Percentiles rank a stretch among this genome's conserved stretches.
These are phyloP conservation scores for Nothoprocta perdicaria DNA, from an alignment of 2,113 vertebrate genomes.

Conservation along the genomic window DNA sequence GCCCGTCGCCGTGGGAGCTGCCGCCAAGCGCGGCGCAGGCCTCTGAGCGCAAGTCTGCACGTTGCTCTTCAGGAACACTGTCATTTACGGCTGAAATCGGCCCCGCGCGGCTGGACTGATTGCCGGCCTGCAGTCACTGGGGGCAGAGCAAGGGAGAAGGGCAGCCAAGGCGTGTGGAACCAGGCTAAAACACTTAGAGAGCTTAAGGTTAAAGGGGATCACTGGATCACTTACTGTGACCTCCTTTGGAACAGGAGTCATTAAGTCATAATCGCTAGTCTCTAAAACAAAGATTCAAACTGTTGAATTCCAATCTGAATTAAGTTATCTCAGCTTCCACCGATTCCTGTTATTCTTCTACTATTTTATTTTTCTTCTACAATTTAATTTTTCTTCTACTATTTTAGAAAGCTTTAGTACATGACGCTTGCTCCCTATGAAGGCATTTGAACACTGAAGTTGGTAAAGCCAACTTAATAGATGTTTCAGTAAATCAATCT, in stretches of 20 bases:
- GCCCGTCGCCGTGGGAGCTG: not conserved
- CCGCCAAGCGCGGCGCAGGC: rapidly evolving
- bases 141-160: not conserved
- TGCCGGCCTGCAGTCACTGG: not conserved
- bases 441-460: not conserved
- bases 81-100: not conserved
- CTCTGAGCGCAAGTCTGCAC: not conserved
- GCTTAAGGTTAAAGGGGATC: constrained; percentile 17
- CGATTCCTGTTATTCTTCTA: not conserved
- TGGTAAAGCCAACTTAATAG: not conserved
- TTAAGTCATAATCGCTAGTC: not conserved
- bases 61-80: not conserved
- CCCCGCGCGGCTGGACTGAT: not conserved
- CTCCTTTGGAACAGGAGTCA: not conserved
- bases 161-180: not conserved
- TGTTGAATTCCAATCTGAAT: not conserved
- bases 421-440: not conserved
- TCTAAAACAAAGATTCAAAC: not conserved
- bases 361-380: not conserved
- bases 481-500: not conserved
- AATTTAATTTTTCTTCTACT: not conserved
- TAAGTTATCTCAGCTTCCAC: not conserved
- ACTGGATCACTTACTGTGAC: not conserved
- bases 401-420: not conserved
- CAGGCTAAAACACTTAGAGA: not conserved